Evolutionary conservation across 2,113 vertebrate species (phyloP).

Genomic region (Crotalus horridus): DNA sequence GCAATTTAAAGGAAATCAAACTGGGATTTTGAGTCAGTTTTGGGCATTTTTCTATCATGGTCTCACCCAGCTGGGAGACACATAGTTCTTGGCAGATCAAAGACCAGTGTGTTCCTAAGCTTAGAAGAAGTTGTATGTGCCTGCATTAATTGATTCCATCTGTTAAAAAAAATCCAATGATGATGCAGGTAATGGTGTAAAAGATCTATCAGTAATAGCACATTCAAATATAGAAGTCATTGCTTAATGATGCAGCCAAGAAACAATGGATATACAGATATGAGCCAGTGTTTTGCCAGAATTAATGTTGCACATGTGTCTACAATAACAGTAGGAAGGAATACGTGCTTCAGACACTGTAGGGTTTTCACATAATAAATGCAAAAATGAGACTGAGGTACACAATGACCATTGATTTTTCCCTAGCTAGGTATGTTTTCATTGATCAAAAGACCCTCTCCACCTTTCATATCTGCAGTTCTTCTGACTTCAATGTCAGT

Average conservation of each 20-base stretch:
- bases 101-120: background rate
- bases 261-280: background rate
- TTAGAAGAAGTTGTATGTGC: background rate
- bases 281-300: background rate
- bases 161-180: background rate
- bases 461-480: background rate
- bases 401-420: background rate
- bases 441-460: background rate
- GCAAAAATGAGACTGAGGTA: background rate
- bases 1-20: background rate
- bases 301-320: background rate
- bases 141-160: background rate
- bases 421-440: background rate
- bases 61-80: background rate
- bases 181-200: background rate
- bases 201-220: background rate
- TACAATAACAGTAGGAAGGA: background rate
- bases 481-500: background rate
- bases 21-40: background rate
- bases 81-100: background rate
- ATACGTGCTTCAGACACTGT: background rate
- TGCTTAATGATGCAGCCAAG: background rate
- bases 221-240: background rate
- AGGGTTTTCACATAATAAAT: background rate
- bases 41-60: background rate